phyloP scores from a whole-genome alignment of 1,140 invertebrate genomes.

The Formica selysi region DNA sequence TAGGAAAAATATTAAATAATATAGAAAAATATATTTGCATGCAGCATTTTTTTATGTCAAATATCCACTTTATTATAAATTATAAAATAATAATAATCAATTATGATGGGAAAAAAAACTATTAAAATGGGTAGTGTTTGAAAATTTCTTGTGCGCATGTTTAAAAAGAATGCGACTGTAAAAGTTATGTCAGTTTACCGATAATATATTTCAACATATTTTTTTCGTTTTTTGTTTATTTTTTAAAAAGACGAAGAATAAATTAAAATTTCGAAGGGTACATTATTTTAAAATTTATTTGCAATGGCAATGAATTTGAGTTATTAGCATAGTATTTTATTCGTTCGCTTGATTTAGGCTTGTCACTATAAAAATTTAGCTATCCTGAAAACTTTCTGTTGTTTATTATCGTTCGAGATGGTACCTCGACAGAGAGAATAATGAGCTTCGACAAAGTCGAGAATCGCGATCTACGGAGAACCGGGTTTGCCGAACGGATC shows the following conservation, averaged over 20 bases:
- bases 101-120: neutral
- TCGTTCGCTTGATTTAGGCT: conserved; percentile 8
- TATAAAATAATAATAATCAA: neutral
- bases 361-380: neutral
- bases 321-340: neutral
- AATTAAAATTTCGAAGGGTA: neutral
- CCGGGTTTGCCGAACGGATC: conserved; percentile 70
- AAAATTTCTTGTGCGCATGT: neutral
- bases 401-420: conserved; percentile 16
- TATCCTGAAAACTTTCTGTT: neutral
- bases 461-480: conserved; percentile 24
- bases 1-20: too few species aligned
- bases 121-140: neutral
- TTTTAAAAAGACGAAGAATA: neutral
- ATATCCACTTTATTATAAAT: neutral
- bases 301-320: neutral
- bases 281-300: conserved; percentile 32
- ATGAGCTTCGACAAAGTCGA: conserved; percentile 34
- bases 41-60: too few species aligned
- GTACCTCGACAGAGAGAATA: neutral
- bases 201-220: neutral
- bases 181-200: neutral
- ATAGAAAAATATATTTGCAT: too few species aligned
- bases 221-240: neutral
- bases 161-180: neutral